A percentile compares a stretch with the other conserved stretches of the same genome.
phyloP scores from a whole-genome alignment of 2,113 vertebrate genomes.

The Vulpes vulpes region DNA sequence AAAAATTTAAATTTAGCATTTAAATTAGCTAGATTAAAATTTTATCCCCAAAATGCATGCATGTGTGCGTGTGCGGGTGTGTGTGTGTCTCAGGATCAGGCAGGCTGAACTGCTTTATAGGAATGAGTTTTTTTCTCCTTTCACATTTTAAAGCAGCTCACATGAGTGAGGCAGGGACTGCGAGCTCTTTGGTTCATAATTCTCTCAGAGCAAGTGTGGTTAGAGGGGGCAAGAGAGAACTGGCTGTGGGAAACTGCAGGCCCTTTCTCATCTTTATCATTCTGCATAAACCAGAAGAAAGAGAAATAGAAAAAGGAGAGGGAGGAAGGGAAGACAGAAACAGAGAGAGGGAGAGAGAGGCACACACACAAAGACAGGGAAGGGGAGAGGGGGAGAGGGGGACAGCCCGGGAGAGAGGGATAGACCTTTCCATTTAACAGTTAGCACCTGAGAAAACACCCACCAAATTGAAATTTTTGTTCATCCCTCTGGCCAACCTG shows the following conservation, averaged over 20 bases:
- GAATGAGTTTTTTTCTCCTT: conserved; percentile 12
- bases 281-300: neutral
- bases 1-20: neutral
- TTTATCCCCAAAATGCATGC: neutral
- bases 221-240: neutral
- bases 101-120: neutral
- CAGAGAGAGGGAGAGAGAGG: neutral
- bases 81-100: neutral
- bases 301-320: neutral
- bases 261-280: neutral
- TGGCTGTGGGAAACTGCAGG: neutral
- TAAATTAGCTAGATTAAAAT: conserved; percentile 13
- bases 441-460: conserved; percentile 65
- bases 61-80: neutral
- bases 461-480: conserved; percentile 47
- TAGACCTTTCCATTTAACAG: conserved; percentile 24
- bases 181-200: neutral
- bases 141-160: conserved; percentile 10
- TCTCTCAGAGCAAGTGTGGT: neutral
- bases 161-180: neutral
- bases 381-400: no score
- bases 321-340: no score
- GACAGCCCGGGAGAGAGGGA: neutral
- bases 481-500: conserved; percentile 71
- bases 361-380: neutral